Evolutionary conservation across 2,113 vertebrate genomes (phyloP).

Genomic region (Gnathonemus longibarbis): DNA sequence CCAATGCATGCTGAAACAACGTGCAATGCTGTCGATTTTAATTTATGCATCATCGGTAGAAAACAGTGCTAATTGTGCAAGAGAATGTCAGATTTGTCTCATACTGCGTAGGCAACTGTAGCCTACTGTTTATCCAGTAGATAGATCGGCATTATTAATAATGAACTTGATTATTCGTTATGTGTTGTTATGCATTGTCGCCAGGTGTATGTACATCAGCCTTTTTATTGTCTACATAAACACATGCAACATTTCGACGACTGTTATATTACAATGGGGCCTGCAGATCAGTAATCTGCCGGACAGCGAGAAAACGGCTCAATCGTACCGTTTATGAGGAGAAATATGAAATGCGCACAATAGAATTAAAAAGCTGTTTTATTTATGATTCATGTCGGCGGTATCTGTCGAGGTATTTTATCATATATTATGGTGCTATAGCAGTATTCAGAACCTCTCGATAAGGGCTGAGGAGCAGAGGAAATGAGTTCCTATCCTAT

Average conservation of each 20-base stretch:
- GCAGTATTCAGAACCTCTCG: slow-evolving; percentile 53
- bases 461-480: slow-evolving; percentile 16
- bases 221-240: slow-evolving; percentile 42
- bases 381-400: slow-evolving; percentile 57
- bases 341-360: slow-evolving; percentile 51
- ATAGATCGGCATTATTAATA: not conserved
- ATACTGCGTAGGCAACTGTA: not conserved
- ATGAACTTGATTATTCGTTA: not conserved
- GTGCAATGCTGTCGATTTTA: not conserved
- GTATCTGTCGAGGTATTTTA: slow-evolving; percentile 60
- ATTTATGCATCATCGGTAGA: not conserved
- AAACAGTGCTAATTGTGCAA: not conserved
- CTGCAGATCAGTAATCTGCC: slow-evolving; percentile 43
- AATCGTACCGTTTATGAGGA: slow-evolving; percentile 44
- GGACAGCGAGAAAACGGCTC: slow-evolving; percentile 42
- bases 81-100: not conserved
- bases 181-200: slow-evolving; percentile 46
- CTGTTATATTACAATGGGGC: slow-evolving; percentile 53
- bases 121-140: not conserved
- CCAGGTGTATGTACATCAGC: slow-evolving; percentile 52
- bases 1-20: not conserved
- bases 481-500: slow-evolving; percentile 19
- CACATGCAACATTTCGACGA: slow-evolving; percentile 58
- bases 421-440: slow-evolving; percentile 53
- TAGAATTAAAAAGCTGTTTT: slow-evolving; percentile 48